A percentile compares a stretch with the other conserved stretches of the same genome.
Evolutionary conservation across 2,113 vertebrate species (phyloP).

Genomic region (Toxotes jaculatrix): DNA sequence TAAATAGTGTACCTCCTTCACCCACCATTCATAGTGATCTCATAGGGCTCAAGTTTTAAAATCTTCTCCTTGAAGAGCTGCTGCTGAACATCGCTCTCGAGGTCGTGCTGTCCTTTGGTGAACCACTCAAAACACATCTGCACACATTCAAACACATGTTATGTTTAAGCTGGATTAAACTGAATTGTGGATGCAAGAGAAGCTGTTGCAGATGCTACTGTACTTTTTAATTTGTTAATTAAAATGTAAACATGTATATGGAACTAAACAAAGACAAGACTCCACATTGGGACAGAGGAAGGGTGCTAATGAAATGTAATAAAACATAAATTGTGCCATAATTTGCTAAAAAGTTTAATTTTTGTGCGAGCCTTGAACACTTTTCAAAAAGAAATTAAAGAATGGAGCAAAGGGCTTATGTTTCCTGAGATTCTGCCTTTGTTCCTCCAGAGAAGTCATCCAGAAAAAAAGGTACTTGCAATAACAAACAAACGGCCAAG

Average conservation of each 20-base stretch:
- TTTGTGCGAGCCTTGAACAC: neutral
- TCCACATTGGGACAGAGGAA: neutral
- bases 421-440: neutral
- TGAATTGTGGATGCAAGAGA: neutral
- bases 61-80: slow-evolving; percentile 99
- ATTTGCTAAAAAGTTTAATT: neutral
- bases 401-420: neutral
- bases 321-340: neutral
- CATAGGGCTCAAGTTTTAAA: slow-evolving; percentile 96
- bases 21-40: slow-evolving; percentile 99
- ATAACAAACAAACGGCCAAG: slow-evolving; percentile 10
- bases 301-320: neutral
- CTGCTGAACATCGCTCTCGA: slow-evolving; percentile 98
- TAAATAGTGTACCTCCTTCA: neutral
- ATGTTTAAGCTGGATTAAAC: too few relatives aligned
- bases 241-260: neutral
- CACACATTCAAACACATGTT: neutral
- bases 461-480: neutral
- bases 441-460: slow-evolving; percentile 15
- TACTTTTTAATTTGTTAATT: neutral
- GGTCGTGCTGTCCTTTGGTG: slow-evolving; percentile 97
- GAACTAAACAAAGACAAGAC: neutral
- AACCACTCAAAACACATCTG: slow-evolving; percentile 99
- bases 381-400: neutral
- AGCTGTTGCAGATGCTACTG: neutral